These are phyloP conservation scores for Falco punctatus DNA, from an alignment of 2,113 vertebrate genomes.

Conservation along the genomic window DNA sequence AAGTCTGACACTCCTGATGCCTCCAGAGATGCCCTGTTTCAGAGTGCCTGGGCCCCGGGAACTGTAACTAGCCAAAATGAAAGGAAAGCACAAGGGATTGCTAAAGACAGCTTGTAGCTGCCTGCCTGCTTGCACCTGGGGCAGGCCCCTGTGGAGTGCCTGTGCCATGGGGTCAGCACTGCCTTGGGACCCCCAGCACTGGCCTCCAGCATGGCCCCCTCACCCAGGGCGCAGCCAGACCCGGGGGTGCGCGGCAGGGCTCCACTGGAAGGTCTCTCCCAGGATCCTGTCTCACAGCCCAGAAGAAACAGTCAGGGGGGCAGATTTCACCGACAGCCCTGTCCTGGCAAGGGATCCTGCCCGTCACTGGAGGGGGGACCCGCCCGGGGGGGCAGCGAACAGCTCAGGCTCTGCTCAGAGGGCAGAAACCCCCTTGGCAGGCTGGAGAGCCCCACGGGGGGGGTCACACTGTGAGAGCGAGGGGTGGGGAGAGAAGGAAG, in stretches of 20 bases:
- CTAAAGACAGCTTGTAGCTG: not conserved
- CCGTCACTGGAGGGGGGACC: not conserved
- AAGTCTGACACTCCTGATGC: not conserved
- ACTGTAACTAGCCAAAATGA: not conserved
- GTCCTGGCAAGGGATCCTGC: not conserved
- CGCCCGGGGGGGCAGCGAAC: not conserved
- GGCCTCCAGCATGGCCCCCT: not conserved
- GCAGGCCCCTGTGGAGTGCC: not conserved
- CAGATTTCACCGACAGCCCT: not conserved
- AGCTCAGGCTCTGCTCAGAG: not conserved
- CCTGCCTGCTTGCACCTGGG: not conserved
- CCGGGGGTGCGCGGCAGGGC: not conserved
- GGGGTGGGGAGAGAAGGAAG: constrained; percentile 16
- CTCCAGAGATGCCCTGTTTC: not conserved
- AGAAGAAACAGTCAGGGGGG: not conserved
- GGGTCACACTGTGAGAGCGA: not conserved
- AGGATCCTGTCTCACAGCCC: not conserved
- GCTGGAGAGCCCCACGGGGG: fast-evolving
- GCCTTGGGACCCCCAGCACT: not conserved
- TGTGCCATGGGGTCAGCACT: not conserved
- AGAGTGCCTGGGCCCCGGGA: not conserved
- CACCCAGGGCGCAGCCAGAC: not conserved
- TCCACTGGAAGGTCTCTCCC: not conserved
- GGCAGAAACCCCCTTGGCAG: not conserved
- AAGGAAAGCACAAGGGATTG: not conserved